phyloP scores from a whole-genome alignment of 2,888 invertebrate species.

The Eupelmus urozonus region DNA sequence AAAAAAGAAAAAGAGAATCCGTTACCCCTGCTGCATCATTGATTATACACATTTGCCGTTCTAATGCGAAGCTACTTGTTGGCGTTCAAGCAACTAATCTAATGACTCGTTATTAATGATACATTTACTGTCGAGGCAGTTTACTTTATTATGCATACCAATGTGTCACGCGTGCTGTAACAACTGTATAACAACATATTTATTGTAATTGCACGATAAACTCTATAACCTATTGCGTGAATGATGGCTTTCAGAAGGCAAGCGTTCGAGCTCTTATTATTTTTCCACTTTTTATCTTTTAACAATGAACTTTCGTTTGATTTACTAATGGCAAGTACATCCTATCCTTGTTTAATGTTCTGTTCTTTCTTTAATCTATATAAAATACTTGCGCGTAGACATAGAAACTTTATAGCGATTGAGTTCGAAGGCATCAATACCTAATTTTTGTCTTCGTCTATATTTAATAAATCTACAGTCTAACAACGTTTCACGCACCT shows the following conservation, averaged over 20 bases:
- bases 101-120: conserved; percentile 54
- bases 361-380: no score
- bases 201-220: conserved; percentile 36
- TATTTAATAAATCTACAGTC: no score
- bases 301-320: no score
- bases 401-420: no score
- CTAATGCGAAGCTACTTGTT: conserved; percentile 40
- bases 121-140: conserved; percentile 28
- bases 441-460: no score
- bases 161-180: conserved; percentile 23
- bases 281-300: no score
- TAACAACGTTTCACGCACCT: no score
- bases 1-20: conserved; percentile 1
- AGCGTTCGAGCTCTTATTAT: no score
- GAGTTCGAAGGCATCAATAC: no score
- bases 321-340: no score
- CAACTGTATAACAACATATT: conserved; percentile 31
- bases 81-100: conserved; percentile 33
- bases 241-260: background rate
- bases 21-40: conserved; percentile 30
- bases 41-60: conserved; percentile 18
- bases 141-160: conserved; percentile 37
- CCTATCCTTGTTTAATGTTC: no score
- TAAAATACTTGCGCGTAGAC: no score
- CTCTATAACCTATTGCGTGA: background rate